Conservation (phyloP, 2,797 vertebrate species). For the Lycodopsis pacificus region DNA sequence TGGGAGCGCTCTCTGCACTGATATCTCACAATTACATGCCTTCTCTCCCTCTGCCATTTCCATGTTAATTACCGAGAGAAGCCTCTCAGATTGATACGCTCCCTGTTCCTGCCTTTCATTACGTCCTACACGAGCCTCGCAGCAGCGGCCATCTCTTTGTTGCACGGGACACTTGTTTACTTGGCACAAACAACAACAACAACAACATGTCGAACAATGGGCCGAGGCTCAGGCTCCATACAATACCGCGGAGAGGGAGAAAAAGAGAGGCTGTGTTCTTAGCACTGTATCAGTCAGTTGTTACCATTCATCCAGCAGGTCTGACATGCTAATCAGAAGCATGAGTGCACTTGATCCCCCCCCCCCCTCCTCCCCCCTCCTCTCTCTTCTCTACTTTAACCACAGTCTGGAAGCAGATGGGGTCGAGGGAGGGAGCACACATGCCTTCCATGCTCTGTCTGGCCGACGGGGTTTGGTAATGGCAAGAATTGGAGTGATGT, state of each 20-base stretch:
- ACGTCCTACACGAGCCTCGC: constrained; percentile 56
- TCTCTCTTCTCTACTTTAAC: constrained; percentile 56
- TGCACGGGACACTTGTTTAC: constrained; percentile 63
- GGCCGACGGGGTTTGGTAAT: constrained; percentile 55
- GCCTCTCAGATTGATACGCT: constrained; percentile 94
- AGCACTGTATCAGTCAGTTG: constrained; percentile 54
- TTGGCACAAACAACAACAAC: constrained; percentile 7
- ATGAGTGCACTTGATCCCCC: constrained; percentile 73
- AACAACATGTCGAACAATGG: constrained; percentile 13
- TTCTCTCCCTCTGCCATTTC: constrained; percentile 94
- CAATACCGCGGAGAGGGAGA: constrained; percentile 29
- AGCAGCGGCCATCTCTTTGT: constrained; percentile 60
- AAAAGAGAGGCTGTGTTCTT: constrained; percentile 42
- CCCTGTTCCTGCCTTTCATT: constrained; percentile 83
- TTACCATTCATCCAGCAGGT: constrained; percentile 69
- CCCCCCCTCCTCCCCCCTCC: constrained; percentile 22
- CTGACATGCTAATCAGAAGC: constrained; percentile 80
- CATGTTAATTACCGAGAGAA: constrained; percentile 96
- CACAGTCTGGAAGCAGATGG: constrained; percentile 76
- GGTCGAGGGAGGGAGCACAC: constrained; percentile 58
- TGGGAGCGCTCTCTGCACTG: constrained; percentile 90
- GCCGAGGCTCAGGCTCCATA: neutral
- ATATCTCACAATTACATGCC: constrained; percentile 98
- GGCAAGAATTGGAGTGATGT: constrained; percentile 71
- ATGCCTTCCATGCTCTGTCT: constrained; percentile 72